These are phyloP conservation scores for Sminthurides bifidus DNA, from an alignment of 1,140 invertebrate genomes.

Conservation along the genomic window DNA sequence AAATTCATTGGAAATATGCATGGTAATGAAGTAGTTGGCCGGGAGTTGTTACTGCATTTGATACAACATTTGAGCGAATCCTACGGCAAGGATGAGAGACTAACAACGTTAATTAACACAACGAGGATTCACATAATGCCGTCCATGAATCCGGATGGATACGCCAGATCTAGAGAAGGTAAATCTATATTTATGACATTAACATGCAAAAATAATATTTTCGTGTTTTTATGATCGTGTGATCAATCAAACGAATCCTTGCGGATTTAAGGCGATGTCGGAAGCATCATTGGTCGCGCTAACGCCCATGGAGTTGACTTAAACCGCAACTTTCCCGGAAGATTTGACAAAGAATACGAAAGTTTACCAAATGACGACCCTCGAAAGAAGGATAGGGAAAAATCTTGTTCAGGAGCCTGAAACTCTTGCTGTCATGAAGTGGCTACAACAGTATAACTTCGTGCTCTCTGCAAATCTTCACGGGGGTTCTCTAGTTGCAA, in stretches of 20 bases:
- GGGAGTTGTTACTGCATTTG: conserved; percentile 70
- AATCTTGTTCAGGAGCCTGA: conserved; percentile 64
- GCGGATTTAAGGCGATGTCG: conserved; percentile 47
- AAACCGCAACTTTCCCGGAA: conserved; percentile 95
- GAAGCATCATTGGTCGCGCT: conserved; percentile 52
- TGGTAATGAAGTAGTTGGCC: conserved; percentile 88
- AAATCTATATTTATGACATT: conserved; percentile 12
- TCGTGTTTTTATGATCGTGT: not conserved
- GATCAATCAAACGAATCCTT: not conserved
- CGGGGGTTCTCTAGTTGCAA: conserved; percentile 83
- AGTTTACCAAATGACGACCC: conserved; percentile 9
- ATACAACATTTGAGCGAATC: conserved; percentile 78
- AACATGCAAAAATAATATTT: not conserved
- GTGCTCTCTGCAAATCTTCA: conserved; percentile 94
- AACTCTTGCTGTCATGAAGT: conserved; percentile 80
- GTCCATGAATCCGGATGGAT: conserved; percentile 97
- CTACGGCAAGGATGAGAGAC: conserved; percentile 56
- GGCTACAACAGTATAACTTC: conserved; percentile 76
- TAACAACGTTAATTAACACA: conserved; percentile 63
- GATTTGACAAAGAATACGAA: conserved; percentile 44
- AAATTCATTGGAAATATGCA: conserved; percentile 95
- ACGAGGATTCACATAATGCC: conserved; percentile 86
- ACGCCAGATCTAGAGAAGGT: conserved; percentile 60
- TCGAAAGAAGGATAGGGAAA: conserved; percentile 37
- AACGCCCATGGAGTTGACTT: conserved; percentile 80